A percentile compares a stretch with the other conserved stretches of the same genome.
Conservation (phyloP, 2,113 vertebrate genomes). For the Erpornis zantholeuca region DNA sequence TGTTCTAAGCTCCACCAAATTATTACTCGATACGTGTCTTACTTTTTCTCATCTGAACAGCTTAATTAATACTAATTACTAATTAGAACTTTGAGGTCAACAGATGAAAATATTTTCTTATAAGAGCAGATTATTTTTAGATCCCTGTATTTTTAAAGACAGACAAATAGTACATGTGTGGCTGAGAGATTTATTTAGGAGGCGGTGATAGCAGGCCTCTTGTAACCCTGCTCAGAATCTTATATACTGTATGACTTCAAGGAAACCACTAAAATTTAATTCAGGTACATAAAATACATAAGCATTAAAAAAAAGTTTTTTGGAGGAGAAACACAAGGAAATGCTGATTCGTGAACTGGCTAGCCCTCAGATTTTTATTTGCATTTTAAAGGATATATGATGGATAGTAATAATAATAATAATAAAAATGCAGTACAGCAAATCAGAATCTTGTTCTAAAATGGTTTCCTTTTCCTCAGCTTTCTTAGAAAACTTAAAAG, state of each 20-base stretch:
- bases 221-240: not conserved
- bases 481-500: not conserved
- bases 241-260: not conserved
- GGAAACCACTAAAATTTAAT: not conserved
- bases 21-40: rapidly evolving
- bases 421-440: not conserved
- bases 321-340: not conserved
- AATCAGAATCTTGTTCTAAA: not conserved
- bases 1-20: not conserved
- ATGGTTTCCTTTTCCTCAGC: not conserved
- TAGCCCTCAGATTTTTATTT: not conserved
- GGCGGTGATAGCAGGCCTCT: not conserved
- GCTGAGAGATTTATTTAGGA: not conserved
- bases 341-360: not conserved
- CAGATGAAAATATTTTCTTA: not conserved
- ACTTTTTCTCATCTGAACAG: not conserved
- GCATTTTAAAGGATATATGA: not conserved
- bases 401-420: not conserved
- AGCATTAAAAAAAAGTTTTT: not conserved
- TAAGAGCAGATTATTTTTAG: not conserved
- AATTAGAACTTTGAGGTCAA: not conserved
- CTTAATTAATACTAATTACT: not conserved
- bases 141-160: not conserved
- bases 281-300: not conserved
- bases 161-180: not conserved